Evolutionary conservation across 2,113 vertebrate species (phyloP).

Genomic region (Syngnathus floridae): DNA sequence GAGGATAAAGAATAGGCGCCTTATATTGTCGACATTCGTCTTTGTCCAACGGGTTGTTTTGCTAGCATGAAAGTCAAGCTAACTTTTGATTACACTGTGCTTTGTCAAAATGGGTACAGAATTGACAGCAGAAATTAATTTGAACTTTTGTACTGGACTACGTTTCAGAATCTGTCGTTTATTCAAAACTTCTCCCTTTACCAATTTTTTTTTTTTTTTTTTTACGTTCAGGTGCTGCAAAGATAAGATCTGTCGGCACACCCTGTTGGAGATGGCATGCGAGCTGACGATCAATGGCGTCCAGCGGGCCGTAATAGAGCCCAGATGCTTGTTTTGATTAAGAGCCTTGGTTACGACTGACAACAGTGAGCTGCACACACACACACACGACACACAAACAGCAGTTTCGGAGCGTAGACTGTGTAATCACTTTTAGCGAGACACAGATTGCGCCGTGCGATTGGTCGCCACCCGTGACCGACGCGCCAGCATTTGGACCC

Average conservation of each 20-base stretch:
- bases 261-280: slow-evolving; percentile 9
- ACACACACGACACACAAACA: neutral
- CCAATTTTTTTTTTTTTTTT: neutral
- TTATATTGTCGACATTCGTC: no score
- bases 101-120: neutral
- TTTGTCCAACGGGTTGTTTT: no score
- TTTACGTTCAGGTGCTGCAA: neutral
- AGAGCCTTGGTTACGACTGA: slow-evolving; percentile 47
- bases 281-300: slow-evolving; percentile 52
- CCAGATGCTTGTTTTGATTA: slow-evolving; percentile 67
- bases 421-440: slow-evolving; percentile 45
- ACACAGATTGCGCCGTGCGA: slow-evolving; percentile 50
- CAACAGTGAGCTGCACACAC: slow-evolving; percentile 31
- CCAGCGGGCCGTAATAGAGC: slow-evolving; percentile 52
- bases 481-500: slow-evolving; percentile 25
- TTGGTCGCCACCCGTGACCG: slow-evolving; percentile 50
- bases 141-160: neutral
- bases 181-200: neutral
- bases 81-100: neutral
- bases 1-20: no score
- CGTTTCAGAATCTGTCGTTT: neutral
- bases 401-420: slow-evolving; percentile 34
- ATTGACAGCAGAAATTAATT: neutral
- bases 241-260: neutral
- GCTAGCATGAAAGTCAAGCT: no score